Base-by-base conservation (phyloP, 2,113 vertebrate species). In the Diadophis punctatus region DNA sequence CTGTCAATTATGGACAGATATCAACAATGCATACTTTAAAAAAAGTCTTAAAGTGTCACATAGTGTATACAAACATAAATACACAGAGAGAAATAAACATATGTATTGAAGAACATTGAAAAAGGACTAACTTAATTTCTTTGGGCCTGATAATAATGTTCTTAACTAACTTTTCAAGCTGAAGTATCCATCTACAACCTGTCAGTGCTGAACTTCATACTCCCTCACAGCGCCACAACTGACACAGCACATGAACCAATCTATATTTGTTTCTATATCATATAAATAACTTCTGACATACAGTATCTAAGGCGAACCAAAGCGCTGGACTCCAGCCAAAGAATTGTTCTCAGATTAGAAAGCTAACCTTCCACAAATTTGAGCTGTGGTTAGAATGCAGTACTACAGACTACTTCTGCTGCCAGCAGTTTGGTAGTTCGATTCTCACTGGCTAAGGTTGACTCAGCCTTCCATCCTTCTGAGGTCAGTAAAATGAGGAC, bases 21-120 rank as follows among this genome's bases (percentile, higher is more conserved):
- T 95, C 92, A 94, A 94, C 95, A 93, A 91, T 94, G 92, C 89
- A 86, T 34, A 52, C 43, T 88, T 74, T 68, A n/a, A 94, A 87
- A 86, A 95, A 68, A 88, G 84, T 7, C 89, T 11, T 86, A 94
- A 90, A 91, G 90, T 92, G n/a, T 91, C 74, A 94, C 3, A n/a
- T 92, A 2, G 7, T 74, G 27, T n/a, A n/a, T 53, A 60, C 25
- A 58, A 58, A 58, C 23, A 22, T 46, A 48, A 25, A 25, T 48
- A 53, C 58, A 86, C 46, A 58, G 58, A 94, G 93, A 63, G 27
- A 63, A 30, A 63, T 11, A n/a, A n/a, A 63, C 60, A n/a, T 11
- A n/a, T 63, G 60, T 95, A 93, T 89, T 94, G 89, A 95, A 94
- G 85, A 93, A 90, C 30, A 0, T 14, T 95, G 93, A 80, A 80